Evolutionary conservation across 2,888 invertebrate genomes (phyloP).

Genomic region (Drosophila nr. fundita): DNA sequence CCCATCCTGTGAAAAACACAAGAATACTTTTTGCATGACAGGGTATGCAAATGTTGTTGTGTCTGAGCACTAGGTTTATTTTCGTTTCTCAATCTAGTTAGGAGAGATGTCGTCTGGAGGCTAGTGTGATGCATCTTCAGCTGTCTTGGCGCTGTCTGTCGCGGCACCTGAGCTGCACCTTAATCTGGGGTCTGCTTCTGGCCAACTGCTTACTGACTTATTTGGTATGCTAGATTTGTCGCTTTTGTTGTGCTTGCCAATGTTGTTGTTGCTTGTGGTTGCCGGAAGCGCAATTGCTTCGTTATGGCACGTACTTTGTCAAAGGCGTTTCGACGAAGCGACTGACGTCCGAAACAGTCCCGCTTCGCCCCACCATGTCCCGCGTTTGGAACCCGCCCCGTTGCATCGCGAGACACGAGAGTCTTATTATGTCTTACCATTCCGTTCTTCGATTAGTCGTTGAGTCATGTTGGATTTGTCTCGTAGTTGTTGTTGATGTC

Average conservation of each 20-base stretch:
- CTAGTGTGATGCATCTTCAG: slow-evolving; percentile 43
- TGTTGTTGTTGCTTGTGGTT: slow-evolving; percentile 54
- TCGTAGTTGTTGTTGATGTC: slow-evolving; percentile 9
- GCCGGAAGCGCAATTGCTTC: slow-evolving; percentile 83
- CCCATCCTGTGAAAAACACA: not conserved
- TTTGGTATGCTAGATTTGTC: slow-evolving; percentile 76
- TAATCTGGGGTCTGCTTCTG: slow-evolving; percentile 10
- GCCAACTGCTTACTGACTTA: slow-evolving; percentile 54
- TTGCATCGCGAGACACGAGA: slow-evolving; percentile 2
- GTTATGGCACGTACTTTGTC: slow-evolving; percentile 83
- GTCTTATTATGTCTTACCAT: slow-evolving; percentile 8
- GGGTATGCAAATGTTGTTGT: slow-evolving; percentile 4
- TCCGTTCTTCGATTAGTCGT: slow-evolving; percentile 42
- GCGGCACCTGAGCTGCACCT: slow-evolving; percentile 24
- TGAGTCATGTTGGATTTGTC: slow-evolving; percentile 49
- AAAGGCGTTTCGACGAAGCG: slow-evolving; percentile 74
- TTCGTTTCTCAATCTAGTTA: slow-evolving; percentile 18
- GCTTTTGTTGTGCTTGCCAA: slow-evolving; percentile 25
- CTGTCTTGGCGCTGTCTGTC: slow-evolving; percentile 26
- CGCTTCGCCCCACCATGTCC: not conserved
- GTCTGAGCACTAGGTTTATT: not conserved
- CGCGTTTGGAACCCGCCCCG: not conserved
- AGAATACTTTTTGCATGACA: not conserved
- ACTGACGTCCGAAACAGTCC: slow-evolving; percentile 32
- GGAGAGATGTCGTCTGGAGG: slow-evolving; percentile 26